Evolutionary conservation across 2,888 invertebrate genomes (phyloP).

Genomic region (Furcula furcula): DNA sequence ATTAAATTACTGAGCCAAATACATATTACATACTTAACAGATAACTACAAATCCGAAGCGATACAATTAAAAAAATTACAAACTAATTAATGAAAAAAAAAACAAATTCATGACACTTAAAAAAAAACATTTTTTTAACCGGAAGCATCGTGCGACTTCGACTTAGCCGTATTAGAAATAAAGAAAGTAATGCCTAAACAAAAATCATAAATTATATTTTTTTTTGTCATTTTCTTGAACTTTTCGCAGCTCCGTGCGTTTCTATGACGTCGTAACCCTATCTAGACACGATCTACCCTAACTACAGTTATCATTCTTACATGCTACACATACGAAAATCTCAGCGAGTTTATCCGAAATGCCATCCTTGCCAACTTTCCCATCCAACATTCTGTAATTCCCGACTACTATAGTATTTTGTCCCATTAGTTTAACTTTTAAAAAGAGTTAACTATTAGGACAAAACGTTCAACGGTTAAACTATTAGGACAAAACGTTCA

Average conservation of each 20-base stretch:
- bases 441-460: too few species aligned
- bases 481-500: too few species aligned
- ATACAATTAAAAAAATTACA: slow-evolving; percentile 66
- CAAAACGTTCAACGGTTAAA: too few species aligned
- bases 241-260: slow-evolving; percentile 47
- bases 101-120: slow-evolving; percentile 69
- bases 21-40: slow-evolving; percentile 50
- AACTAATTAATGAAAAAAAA: slow-evolving; percentile 67
- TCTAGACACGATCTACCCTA: slow-evolving; percentile 62
- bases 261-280: slow-evolving; percentile 74
- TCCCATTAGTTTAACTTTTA: too few species aligned
- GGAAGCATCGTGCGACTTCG: slow-evolving; percentile 72
- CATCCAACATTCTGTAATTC: too few species aligned
- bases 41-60: slow-evolving; percentile 56
- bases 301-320: slow-evolving; percentile 54
- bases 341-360: slow-evolving; percentile 42
- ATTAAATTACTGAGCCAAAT: slow-evolving; percentile 47
- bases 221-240: slow-evolving; percentile 38
- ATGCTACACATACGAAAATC: slow-evolving; percentile 36
- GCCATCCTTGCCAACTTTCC: too few species aligned
- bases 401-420: too few species aligned
- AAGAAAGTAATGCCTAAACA: slow-evolving; percentile 52
- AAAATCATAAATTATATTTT: slow-evolving; percentile 37
- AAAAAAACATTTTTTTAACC: slow-evolving; percentile 51
- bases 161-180: slow-evolving; percentile 50